phyloP scores from a whole-genome alignment of 1,140 invertebrate species.

The Gonatopus flavifemur region DNA sequence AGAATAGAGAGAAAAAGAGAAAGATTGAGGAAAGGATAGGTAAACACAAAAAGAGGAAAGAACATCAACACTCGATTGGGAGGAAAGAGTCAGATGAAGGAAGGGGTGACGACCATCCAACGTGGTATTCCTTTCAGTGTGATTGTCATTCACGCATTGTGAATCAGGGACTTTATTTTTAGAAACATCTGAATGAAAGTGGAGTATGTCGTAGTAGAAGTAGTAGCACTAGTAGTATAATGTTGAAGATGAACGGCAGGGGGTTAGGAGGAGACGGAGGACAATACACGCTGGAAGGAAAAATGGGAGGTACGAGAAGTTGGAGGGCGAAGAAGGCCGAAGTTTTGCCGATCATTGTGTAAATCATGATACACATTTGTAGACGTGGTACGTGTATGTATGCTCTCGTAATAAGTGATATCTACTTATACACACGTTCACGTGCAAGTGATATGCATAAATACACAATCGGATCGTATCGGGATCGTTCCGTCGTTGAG shows the following conservation, averaged over 20 bases:
- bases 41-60: not conserved
- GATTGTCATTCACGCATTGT: slow-evolving; percentile 56
- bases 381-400: no score
- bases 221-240: slow-evolving; percentile 27
- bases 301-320: slow-evolving; percentile 19
- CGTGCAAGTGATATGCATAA: no score
- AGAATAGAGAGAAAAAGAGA: not conserved
- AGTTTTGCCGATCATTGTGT: slow-evolving; percentile 38
- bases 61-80: not conserved
- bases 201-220: slow-evolving; percentile 47
- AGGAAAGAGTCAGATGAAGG: slow-evolving; percentile 5
- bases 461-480: no score
- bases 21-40: not conserved
- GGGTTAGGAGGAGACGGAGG: slow-evolving; percentile 11
- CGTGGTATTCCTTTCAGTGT: slow-evolving; percentile 40
- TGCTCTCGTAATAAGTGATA: no score
- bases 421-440: no score
- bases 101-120: slow-evolving; percentile 18
- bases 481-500: no score
- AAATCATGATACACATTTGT: slow-evolving; percentile 38
- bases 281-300: slow-evolving; percentile 16
- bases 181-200: slow-evolving; percentile 54
- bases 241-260: slow-evolving; percentile 21
- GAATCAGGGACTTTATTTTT: slow-evolving; percentile 56
- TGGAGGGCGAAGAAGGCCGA: slow-evolving; percentile 24